Evolutionary conservation across 2,888 invertebrate species (phyloP), one percentile per base, ranked within the genome.

Genomic region (Xanthia togata): DNA sequence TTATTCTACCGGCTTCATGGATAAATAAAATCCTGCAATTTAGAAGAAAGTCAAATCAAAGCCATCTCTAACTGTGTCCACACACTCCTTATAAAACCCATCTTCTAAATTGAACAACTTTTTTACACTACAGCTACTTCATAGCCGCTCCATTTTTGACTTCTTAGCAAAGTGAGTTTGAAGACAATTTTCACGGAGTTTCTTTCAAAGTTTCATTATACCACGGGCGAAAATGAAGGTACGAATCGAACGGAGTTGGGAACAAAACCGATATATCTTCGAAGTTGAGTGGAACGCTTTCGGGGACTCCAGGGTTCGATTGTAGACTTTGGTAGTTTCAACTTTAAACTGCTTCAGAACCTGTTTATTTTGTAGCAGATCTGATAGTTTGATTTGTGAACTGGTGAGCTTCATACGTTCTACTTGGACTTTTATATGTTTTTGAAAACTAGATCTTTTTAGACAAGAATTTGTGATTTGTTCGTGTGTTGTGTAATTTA

Each of bases 251-350:
- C 78, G 78, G 90, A 93, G 92, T 94, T 93, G 91, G 90, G 92
- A 94, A 94, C 93, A 93, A 94, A 92, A 91, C 91, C 93, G 92
- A 93, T 94, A 93, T 93, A 93, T 93, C 92, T 93, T 88, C 86
- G 86, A 92, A 92, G 88, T 91, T 91, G 81, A 84, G 83, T 83
- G 74, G 79, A 80, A 77, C 83, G 85, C 84, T 87, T 82, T 87
- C 77, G 78, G 83, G 73, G 78, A 86, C 87, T 85, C 79, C 76
- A 83, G 81, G 84, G 84, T 82, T 88, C 88, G 89, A 87, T 84
- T 84, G 90, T 90, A 90, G 90, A 91, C 90, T 91, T 91, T 88
- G 82, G 85, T 89, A 91, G 92, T 91, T 90, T 82, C 84, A 89
- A 92, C 90, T 92, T 92, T 90, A 92, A 92, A 92, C 90, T 88